Percentiles rank a stretch among this genome's conserved stretches.
Evolutionary conservation across 2,888 invertebrate species (phyloP).

Genomic region (Corythucha ciliata): DNA sequence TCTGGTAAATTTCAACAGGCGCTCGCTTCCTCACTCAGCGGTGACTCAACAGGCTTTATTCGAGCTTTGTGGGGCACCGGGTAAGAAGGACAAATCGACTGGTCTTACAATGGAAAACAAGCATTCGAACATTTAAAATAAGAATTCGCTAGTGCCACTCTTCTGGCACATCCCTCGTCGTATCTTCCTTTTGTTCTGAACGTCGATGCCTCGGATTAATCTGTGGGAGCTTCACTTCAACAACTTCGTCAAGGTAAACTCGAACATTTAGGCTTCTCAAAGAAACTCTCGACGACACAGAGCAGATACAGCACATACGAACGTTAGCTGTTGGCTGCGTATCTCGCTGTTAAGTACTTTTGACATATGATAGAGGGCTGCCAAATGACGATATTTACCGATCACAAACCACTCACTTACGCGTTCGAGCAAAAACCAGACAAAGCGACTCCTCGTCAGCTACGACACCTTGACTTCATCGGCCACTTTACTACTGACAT

Average conservation of each 20-base stretch:
- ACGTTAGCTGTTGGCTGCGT: slow-evolving; percentile 27
- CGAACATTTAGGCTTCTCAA: slow-evolving; percentile 27
- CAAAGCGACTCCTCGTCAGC: slow-evolving; percentile 21
- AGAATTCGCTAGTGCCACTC: slow-evolving; percentile 35
- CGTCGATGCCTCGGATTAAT: slow-evolving; percentile 40
- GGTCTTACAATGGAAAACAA: slow-evolving; percentile 29
- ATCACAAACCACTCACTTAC: slow-evolving; percentile 22
- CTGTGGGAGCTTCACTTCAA: slow-evolving; percentile 41
- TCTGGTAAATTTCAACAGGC: slow-evolving; percentile 28
- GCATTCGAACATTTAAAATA: slow-evolving; percentile 37
- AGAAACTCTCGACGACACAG: slow-evolving; percentile 20
- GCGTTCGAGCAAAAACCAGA: slow-evolving; percentile 19
- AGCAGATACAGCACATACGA: slow-evolving; percentile 25
- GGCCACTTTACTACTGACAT: slow-evolving; percentile 24
- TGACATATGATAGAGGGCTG: slow-evolving; percentile 28
- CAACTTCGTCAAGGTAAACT: slow-evolving; percentile 31
- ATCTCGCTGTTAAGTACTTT: slow-evolving; percentile 24
- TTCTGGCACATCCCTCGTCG: slow-evolving; percentile 38
- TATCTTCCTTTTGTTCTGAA: slow-evolving; percentile 37
- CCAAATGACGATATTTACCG: slow-evolving; percentile 21
- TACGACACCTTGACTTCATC: slow-evolving; percentile 20
- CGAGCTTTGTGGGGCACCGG: slow-evolving; percentile 2
- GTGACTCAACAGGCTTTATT: slow-evolving; percentile 17
- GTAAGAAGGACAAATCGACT: slow-evolving; percentile 30
- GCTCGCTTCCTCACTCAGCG: slow-evolving; percentile 24